phyloP scores from a whole-genome alignment of 2,888 invertebrate genomes.

The Ichneumon xanthorius region DNA sequence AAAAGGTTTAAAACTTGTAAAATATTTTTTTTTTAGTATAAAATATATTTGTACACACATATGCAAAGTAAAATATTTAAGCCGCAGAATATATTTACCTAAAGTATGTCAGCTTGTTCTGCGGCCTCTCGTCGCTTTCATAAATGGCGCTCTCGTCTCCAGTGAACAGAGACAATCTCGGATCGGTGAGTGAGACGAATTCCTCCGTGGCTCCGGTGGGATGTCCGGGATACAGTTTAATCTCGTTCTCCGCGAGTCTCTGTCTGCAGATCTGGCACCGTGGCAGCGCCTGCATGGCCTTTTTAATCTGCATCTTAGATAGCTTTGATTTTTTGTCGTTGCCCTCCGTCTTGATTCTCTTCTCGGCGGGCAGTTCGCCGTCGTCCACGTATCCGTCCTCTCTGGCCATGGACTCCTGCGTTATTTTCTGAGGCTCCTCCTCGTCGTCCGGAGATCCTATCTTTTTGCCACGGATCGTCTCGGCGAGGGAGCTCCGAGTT shows the following conservation, averaged over 20 bases:
- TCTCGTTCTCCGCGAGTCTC: constrained; percentile 84
- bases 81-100: constrained; percentile 67
- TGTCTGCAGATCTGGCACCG: constrained; percentile 86
- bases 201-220: constrained; percentile 92
- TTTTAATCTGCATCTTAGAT: constrained; percentile 58
- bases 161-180: constrained; percentile 90
- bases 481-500: constrained; percentile 13
- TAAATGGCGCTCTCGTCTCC: constrained; percentile 87
- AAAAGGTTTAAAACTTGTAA: not conserved
- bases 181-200: constrained; percentile 91
- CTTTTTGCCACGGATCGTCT: constrained; percentile 15
- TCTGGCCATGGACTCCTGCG: constrained; percentile 71
- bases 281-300: constrained; percentile 35
- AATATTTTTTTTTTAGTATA: not conserved
- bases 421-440: constrained; percentile 52
- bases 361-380: constrained; percentile 63
- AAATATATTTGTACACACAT: not conserved
- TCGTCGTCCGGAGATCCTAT: constrained; percentile 42
- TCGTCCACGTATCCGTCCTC: constrained; percentile 77
- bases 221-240: constrained; percentile 90
- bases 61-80: not conserved
- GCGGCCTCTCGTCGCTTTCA: constrained; percentile 87
- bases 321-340: constrained; percentile 24
- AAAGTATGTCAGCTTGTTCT: constrained; percentile 87
- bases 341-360: constrained; percentile 66